These are phyloP conservation scores for Dendrocincla fuliginosa DNA, from an alignment of 2,797 vertebrate species.

Conservation along the genomic window DNA sequence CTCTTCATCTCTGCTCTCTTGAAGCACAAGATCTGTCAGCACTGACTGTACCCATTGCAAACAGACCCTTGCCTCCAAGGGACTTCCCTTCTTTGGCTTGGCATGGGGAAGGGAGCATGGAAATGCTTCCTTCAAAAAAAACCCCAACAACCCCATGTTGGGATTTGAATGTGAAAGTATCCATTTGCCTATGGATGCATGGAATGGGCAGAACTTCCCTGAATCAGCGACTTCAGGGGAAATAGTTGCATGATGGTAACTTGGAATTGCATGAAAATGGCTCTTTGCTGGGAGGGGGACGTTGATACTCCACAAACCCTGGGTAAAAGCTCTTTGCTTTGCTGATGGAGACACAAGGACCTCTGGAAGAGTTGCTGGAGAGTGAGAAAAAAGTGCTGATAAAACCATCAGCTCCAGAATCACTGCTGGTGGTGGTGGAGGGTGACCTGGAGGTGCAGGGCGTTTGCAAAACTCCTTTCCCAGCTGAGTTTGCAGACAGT, in stretches of 20 bases:
- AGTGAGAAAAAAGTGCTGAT: background rate
- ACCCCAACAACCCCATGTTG: background rate
- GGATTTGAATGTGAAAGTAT: background rate
- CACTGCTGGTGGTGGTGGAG: background rate
- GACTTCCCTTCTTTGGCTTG: background rate
- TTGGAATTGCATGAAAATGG: background rate
- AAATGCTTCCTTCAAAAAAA: background rate
- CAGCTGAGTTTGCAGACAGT: background rate
- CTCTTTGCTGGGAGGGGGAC: background rate
- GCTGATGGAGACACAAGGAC: background rate
- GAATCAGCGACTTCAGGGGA: background rate
- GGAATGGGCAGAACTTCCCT: background rate
- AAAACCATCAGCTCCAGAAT: background rate
- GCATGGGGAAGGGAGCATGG: background rate
- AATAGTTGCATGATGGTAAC: background rate
- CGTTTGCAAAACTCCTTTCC: background rate
- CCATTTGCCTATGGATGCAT: background rate
- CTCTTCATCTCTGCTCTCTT: constrained; percentile 41
- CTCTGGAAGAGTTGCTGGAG: background rate
- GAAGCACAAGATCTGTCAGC: background rate
- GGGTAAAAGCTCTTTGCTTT: background rate
- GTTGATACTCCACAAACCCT: background rate
- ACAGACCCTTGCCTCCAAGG: background rate
- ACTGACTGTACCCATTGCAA: background rate
- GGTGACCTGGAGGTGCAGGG: background rate